Percentiles rank a stretch among this genome's conserved stretches.
Conservation (phyloP, 2,888 invertebrate species). For the Agrochola lota region DNA sequence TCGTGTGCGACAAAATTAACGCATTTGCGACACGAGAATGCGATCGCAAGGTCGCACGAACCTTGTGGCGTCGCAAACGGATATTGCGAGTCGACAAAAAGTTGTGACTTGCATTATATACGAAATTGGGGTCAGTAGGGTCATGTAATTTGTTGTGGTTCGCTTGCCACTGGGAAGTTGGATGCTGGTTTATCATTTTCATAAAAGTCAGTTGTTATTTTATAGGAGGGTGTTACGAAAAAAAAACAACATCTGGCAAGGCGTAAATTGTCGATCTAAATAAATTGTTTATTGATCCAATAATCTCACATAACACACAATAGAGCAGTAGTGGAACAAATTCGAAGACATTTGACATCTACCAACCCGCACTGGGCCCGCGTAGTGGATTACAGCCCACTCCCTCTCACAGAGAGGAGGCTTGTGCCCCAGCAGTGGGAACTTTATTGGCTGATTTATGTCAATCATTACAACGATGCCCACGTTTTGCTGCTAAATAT, state of each 20-base stretch:
- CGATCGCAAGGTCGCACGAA: constrained; percentile 62
- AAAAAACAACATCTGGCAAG: neutral
- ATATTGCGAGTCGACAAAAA: constrained; percentile 68
- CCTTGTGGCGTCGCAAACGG: constrained; percentile 66
- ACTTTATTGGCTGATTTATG: no score
- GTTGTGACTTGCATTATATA: constrained; percentile 72
- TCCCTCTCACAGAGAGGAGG: no score
- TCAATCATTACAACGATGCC: no score
- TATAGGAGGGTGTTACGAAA: neutral
- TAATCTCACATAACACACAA: no score
- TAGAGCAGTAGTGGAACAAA: no score
- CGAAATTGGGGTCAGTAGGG: constrained; percentile 68
- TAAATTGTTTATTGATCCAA: no score
- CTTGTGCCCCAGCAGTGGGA: no score
- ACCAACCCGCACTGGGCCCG: no score
- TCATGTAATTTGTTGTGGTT: constrained; percentile 58
- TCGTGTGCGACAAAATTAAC: constrained; percentile 66
- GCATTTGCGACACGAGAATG: constrained; percentile 57
- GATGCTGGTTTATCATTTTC: constrained; percentile 10
- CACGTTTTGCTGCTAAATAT: no score
- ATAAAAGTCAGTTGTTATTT: neutral
- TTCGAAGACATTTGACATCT: no score
- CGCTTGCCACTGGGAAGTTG: constrained; percentile 38
- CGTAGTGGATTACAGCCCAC: no score
- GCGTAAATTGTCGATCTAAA: no score